Conservation (phyloP, 1,140 invertebrate species). For the Hestina assimilis region DNA sequence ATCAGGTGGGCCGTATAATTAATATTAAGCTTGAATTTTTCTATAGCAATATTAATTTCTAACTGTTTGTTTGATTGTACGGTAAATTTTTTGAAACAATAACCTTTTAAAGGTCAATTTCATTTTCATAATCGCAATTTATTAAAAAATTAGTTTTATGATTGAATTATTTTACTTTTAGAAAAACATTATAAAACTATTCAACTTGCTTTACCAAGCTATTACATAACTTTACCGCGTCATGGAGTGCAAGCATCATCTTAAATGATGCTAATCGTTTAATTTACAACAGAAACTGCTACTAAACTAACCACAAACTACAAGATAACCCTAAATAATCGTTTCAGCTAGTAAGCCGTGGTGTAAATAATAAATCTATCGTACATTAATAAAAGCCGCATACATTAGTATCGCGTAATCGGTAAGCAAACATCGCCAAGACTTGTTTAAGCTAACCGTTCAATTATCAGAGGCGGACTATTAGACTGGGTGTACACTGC, state of each 20-base stretch:
- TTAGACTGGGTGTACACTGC: not conserved
- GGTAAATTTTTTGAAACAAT: too few species aligned
- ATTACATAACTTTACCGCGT: too few species aligned
- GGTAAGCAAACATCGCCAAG: not conserved
- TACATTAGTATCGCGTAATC: not conserved
- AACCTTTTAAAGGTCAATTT: too few species aligned
- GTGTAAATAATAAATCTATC: not conserved
- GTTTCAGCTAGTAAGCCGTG: not conserved
- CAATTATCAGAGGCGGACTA: not conserved
- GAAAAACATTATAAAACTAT: too few species aligned
- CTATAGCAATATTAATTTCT: too few species aligned
- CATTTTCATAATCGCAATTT: too few species aligned
- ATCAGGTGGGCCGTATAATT: too few species aligned
- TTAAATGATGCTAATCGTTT: not conserved
- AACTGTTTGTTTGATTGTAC: too few species aligned
- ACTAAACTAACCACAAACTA: constrained; percentile 49
- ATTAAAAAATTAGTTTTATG: too few species aligned
- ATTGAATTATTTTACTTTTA: too few species aligned
- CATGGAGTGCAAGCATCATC: not conserved
- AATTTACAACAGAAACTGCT: constrained; percentile 35
- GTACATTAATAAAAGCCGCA: not conserved
- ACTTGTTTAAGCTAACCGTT: not conserved
- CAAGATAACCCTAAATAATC: constrained; percentile 37
- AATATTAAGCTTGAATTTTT: too few species aligned
- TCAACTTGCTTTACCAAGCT: too few species aligned